These are phyloP conservation scores for Octonoba sinensis DNA, from an alignment of 2,888 invertebrate genomes.

Conservation along the genomic window DNA sequence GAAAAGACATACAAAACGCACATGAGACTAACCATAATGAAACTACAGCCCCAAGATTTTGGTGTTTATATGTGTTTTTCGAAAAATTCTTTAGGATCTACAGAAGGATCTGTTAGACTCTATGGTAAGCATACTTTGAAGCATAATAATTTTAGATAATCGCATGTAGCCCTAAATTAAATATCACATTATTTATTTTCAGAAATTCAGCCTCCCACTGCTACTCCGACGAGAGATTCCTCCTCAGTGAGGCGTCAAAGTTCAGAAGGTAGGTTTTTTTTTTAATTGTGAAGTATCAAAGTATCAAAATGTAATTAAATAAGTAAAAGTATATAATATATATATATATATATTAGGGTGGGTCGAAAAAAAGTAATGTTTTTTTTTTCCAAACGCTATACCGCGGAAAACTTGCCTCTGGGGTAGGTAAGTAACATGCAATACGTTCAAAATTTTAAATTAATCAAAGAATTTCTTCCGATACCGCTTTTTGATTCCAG, in stretches of 20 bases:
- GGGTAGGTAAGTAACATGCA: too few species aligned
- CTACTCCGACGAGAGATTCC: conserved; percentile 51
- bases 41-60: conserved; percentile 78
- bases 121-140: conserved; percentile 64
- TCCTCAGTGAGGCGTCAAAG: conserved; percentile 53
- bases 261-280: conserved; percentile 56
- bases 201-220: conserved; percentile 61
- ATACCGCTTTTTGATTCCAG: too few species aligned
- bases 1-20: conserved; percentile 66
- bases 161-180: not conserved
- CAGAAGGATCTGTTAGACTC: conserved; percentile 67
- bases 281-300: not conserved
- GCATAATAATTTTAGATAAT: not conserved
- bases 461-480: too few species aligned
- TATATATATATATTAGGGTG: too few species aligned
- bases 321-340: too few species aligned
- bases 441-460: too few species aligned
- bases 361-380: too few species aligned
- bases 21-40: conserved; percentile 63
- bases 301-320: too few species aligned
- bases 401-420: too few species aligned
- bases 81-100: conserved; percentile 68
- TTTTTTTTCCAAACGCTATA: too few species aligned
- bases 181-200: not conserved
- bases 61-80: conserved; percentile 71